Percentiles rank a stretch among this genome's conserved stretches.
phyloP scores from a whole-genome alignment of 2,888 invertebrate species.

The Philereme vetulata region DNA sequence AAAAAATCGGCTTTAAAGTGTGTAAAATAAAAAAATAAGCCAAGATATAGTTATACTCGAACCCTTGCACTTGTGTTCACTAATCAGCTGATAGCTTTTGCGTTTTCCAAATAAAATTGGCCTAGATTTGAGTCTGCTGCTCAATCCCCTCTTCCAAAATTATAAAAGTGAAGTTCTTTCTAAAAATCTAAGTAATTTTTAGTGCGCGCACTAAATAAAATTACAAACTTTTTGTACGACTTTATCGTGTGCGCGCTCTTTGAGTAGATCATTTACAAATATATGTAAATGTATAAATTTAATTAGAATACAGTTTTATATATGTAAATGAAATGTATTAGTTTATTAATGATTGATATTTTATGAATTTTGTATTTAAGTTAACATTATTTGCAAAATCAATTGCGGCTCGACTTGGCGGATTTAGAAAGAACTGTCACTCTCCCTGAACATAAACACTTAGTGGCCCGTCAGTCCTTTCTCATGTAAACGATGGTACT shows the following conservation, averaged over 20 bases:
- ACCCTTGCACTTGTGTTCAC: slow-evolving; percentile 52
- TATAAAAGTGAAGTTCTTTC: slow-evolving; percentile 25
- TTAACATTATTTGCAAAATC: neutral
- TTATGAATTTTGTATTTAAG: slow-evolving; percentile 4
- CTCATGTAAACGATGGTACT: slow-evolving; percentile 58
- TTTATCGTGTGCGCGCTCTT: neutral
- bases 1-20: too few relatives aligned
- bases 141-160: slow-evolving; percentile 32
- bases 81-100: slow-evolving; percentile 54
- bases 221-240: slow-evolving; percentile 4
- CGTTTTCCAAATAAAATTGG: slow-evolving; percentile 38
- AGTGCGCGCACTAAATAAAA: slow-evolving; percentile 3
- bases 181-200: slow-evolving; percentile 6
- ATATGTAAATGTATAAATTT: slow-evolving; percentile 11
- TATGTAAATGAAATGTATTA: neutral
- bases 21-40: neutral
- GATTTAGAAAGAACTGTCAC: slow-evolving; percentile 28
- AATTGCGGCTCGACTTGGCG: too few relatives aligned
- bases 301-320: neutral
- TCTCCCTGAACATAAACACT: slow-evolving; percentile 35
- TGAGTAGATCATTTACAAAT: neutral
- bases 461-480: slow-evolving; percentile 60
- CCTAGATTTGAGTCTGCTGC: slow-evolving; percentile 48
- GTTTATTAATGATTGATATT: neutral
- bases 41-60: slow-evolving; percentile 37